Conservation (phyloP, 2,113 vertebrate genomes). For the Erinaceus europaeus region DNA sequence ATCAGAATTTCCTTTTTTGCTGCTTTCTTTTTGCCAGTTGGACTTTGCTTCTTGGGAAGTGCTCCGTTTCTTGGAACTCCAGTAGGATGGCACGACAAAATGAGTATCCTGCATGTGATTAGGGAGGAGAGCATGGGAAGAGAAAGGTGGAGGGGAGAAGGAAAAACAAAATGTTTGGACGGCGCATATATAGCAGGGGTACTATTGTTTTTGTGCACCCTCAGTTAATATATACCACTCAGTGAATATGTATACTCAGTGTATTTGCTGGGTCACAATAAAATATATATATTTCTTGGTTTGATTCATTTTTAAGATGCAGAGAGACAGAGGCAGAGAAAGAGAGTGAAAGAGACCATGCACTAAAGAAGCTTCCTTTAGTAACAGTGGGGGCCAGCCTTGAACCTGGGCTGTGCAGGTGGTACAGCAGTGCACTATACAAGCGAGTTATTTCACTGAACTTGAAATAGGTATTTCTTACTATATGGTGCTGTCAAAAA, state of each 20-base stretch:
- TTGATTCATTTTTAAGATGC: too few species aligned
- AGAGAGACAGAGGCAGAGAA: too few species aligned
- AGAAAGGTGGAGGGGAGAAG: background rate
- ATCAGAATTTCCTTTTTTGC: background rate
- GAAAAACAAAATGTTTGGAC: background rate
- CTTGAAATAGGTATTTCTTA: slow-evolving; percentile 36
- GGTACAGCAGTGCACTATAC: too few species aligned
- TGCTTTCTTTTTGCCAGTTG: background rate
- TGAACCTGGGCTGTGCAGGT: too few species aligned
- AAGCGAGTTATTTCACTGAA: too few species aligned
- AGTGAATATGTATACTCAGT: too few species aligned
- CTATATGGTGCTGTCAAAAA: background rate
- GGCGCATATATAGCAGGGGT: background rate
- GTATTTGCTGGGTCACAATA: too few species aligned
- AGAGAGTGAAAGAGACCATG: too few species aligned
- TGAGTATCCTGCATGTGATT: background rate
- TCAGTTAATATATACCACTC: slow-evolving; percentile 4
- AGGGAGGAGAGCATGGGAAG: background rate
- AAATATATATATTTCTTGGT: too few species aligned
- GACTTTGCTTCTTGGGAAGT: background rate
- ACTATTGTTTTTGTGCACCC: slow-evolving; percentile 37
- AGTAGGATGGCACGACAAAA: background rate
- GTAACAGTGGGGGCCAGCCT: too few species aligned
- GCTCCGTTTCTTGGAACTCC: background rate
- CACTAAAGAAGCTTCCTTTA: too few species aligned